Evolutionary conservation across 2,113 vertebrate genomes (phyloP).

Genomic region (Carassius gibelio): DNA sequence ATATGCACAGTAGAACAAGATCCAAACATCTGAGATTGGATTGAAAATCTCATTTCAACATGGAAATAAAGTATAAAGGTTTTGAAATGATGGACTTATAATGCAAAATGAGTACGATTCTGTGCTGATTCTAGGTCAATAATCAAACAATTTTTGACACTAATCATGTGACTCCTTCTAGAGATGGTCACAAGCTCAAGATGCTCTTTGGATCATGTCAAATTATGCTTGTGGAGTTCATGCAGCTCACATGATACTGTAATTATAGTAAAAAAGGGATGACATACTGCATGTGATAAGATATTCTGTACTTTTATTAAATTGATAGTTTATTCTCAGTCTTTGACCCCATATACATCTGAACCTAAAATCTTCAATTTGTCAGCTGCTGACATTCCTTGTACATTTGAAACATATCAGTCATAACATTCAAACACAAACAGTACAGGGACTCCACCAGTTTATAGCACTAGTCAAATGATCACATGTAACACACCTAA

Average conservation of each 20-base stretch:
- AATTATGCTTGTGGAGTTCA: neutral
- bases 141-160: neutral
- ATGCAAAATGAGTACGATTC: neutral
- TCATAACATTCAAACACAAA: neutral
- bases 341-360: neutral
- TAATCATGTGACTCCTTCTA: neutral
- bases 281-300: neutral
- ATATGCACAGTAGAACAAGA: neutral
- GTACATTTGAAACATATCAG: neutral
- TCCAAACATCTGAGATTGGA: neutral
- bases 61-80: neutral
- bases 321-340: too few relatives aligned
- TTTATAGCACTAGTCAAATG: conserved; percentile 3
- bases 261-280: neutral
- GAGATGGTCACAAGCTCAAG: neutral
- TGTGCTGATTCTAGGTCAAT: neutral
- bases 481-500: conserved; percentile 19
- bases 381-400: neutral
- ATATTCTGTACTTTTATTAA: neutral
- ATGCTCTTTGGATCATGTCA: neutral
- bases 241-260: neutral
- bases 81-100: neutral
- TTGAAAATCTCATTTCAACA: neutral
- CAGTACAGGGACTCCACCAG: neutral
- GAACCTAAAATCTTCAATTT: neutral